Conservation (phyloP, 2,113 vertebrate species). For the Thunnus thynnus region DNA sequence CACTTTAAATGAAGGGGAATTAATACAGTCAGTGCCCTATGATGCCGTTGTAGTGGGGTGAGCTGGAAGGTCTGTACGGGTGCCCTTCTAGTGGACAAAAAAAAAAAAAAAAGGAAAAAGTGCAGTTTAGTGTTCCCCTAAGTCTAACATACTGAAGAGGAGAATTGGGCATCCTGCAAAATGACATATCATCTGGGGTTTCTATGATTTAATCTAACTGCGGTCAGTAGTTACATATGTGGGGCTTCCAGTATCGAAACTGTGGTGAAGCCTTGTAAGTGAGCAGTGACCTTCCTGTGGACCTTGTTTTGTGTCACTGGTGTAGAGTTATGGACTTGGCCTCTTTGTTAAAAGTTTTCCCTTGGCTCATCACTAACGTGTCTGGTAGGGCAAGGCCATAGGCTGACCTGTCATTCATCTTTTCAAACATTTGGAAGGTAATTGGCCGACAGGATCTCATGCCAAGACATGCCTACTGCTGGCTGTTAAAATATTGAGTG, state of each 20-base stretch:
- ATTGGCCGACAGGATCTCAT: constrained; percentile 17
- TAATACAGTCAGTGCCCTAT: too few species aligned
- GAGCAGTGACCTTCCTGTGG: constrained; percentile 44
- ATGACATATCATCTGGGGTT: not conserved
- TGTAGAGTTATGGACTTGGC: constrained; percentile 53
- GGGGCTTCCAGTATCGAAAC: not conserved
- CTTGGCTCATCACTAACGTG: constrained; percentile 40
- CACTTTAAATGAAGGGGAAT: too few species aligned
- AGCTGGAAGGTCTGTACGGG: too few species aligned
- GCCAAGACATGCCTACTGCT: constrained; percentile 9
- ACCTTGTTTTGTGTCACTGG: constrained; percentile 44
- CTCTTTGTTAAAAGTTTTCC: constrained; percentile 33
- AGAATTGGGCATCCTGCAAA: not conserved
- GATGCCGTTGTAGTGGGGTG: too few species aligned
- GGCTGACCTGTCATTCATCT: constrained; percentile 46
- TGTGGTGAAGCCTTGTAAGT: constrained; percentile 1
- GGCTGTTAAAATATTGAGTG: constrained; percentile 41
- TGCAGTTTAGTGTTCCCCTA: too few species aligned
- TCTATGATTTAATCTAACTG: not conserved
- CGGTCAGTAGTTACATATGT: not conserved
- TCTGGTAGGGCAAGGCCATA: constrained; percentile 39
- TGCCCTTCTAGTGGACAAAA: too few species aligned
- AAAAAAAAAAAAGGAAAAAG: too few species aligned
- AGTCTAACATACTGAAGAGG: too few species aligned
- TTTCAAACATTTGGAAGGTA: constrained; percentile 44